Percentiles rank a stretch among this genome's conserved stretches.
phyloP scores from a whole-genome alignment of 2,888 invertebrate genomes.

The Troglohyphantes excavatus region DNA sequence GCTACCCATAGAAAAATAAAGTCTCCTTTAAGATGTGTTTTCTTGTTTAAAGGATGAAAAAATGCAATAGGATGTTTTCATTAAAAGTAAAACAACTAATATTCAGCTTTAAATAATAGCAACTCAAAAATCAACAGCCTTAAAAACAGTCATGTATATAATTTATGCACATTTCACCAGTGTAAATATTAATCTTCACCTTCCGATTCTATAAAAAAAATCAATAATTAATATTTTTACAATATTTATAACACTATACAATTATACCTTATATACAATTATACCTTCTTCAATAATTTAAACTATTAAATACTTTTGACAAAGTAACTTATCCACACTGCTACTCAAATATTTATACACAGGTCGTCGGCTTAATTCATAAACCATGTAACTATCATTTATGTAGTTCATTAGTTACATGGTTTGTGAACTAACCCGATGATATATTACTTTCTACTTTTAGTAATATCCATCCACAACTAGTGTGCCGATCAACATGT shows the following conservation, averaged over 20 bases:
- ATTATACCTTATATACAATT: background rate
- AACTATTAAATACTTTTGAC: background rate
- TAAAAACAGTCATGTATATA: constrained; percentile 40
- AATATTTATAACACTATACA: background rate
- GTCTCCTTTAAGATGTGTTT: constrained; percentile 60
- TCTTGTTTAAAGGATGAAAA: constrained; percentile 60
- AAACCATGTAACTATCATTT: no score
- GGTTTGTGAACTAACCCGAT: no score
- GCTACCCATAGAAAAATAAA: constrained; percentile 71
- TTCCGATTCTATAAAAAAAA: constrained; percentile 54
- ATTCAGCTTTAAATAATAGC: constrained; percentile 32
- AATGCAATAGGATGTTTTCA: constrained; percentile 47
- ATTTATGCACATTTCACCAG: background rate
- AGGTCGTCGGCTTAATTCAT: background rate
- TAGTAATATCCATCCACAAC: no score
- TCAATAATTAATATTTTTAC: background rate
- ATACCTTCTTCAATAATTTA: background rate
- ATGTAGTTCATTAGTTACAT: no score
- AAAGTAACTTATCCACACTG: background rate
- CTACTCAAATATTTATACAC: background rate
- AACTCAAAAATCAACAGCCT: constrained; percentile 49
- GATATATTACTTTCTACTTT: no score
- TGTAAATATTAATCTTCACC: constrained; percentile 65
- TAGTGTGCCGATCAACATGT: no score
- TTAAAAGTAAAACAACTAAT: constrained; percentile 31